phyloP scores from a whole-genome alignment of 2,797 vertebrate genomes.

The Lagodon rhomboides region DNA sequence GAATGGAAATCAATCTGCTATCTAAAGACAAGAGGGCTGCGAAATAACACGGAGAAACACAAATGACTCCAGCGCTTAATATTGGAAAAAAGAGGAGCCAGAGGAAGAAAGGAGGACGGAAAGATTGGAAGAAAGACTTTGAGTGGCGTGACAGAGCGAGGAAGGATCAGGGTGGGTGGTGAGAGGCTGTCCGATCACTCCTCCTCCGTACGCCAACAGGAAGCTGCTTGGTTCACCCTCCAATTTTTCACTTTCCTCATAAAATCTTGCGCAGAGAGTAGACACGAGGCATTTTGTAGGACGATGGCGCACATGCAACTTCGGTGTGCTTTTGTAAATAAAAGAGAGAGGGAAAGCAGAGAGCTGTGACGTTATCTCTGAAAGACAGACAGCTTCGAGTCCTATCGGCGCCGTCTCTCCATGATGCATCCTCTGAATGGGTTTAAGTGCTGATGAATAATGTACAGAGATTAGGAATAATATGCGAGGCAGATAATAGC shows the following conservation, averaged over 20 bases:
- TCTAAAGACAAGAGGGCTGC: slow-evolving; percentile 65
- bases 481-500: slow-evolving; percentile 41
- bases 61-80: slow-evolving; percentile 27
- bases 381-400: slow-evolving; percentile 43
- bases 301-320: slow-evolving; percentile 18
- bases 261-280: slow-evolving; percentile 17
- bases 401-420: slow-evolving; percentile 12
- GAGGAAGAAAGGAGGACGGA: background rate
- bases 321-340: background rate
- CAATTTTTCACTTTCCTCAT: slow-evolving; percentile 17
- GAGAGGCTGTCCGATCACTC: slow-evolving; percentile 27
- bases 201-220: slow-evolving; percentile 31
- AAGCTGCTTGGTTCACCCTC: slow-evolving; percentile 40
- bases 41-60: slow-evolving; percentile 56
- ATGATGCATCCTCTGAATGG: slow-evolving; percentile 34
- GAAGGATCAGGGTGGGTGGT: slow-evolving; percentile 23
- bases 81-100: background rate
- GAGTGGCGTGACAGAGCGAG: slow-evolving; percentile 32
- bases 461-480: slow-evolving; percentile 59
- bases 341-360: slow-evolving; percentile 10
- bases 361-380: slow-evolving; percentile 23
- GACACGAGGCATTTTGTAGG: background rate
- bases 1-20: slow-evolving; percentile 77
- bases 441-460: slow-evolving; percentile 64
- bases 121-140: slow-evolving; percentile 11